Conservation (phyloP, 2,888 invertebrate genomes). For the Melipona bicolor region DNA sequence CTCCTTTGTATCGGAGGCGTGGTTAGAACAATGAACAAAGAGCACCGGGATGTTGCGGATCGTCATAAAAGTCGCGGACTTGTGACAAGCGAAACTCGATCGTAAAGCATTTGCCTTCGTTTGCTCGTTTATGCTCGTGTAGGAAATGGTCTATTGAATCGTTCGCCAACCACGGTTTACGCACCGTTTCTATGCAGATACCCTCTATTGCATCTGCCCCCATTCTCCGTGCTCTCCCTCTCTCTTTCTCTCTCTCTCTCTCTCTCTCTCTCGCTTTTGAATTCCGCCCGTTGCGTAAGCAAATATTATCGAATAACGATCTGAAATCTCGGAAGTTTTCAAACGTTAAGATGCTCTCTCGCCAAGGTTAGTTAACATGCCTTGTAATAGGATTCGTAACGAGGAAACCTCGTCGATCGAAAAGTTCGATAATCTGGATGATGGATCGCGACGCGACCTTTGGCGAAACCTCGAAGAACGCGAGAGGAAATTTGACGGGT, state of each 20-base stretch:
- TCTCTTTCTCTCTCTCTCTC: not conserved
- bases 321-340: not conserved
- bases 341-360: not conserved
- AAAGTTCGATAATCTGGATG: not conserved
- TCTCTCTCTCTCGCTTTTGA: not conserved
- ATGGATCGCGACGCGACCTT: not conserved
- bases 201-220: constrained; percentile 22
- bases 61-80: constrained; percentile 65
- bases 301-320: not conserved
- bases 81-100: constrained; percentile 62
- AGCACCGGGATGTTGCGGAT: constrained; percentile 56
- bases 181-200: constrained; percentile 57
- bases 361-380: not conserved
- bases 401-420: not conserved
- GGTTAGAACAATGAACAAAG: constrained; percentile 66
- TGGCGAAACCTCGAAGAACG: not conserved
- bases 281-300: constrained; percentile 12
- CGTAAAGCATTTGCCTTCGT: constrained; percentile 60
- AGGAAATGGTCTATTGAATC: constrained; percentile 54
- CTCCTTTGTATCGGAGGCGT: constrained; percentile 57
- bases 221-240: constrained; percentile 33
- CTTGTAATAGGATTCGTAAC: not conserved
- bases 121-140: constrained; percentile 43
- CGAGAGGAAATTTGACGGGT: not conserved
- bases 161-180: constrained; percentile 44